These are phyloP conservation scores for Microctenopoma stevenorrisi DNA, from an alignment of 2,797 vertebrate genomes.

Conservation along the genomic window DNA sequence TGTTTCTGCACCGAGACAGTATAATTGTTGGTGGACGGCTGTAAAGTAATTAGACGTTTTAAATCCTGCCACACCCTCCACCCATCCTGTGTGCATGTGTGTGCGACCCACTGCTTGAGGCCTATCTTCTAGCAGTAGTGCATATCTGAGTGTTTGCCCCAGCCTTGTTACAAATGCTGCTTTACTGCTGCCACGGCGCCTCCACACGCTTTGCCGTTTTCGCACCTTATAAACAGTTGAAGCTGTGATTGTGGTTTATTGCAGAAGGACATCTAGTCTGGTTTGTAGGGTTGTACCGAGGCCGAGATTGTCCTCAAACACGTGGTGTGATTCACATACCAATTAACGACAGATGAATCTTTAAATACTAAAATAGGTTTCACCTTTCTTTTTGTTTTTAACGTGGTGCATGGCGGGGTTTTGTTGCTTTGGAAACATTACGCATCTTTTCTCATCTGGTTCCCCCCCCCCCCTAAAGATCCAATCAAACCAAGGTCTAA, in stretches of 20 bases:
- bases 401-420: not conserved
- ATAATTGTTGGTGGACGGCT: conserved; percentile 91
- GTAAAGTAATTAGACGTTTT: conserved; percentile 97
- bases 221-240: conserved; percentile 91
- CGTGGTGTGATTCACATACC: conserved; percentile 29
- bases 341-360: conserved; percentile 17
- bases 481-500: not conserved
- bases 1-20: conserved; percentile 86
- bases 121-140: conserved; percentile 30
- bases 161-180: conserved; percentile 38
- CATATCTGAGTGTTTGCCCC: conserved; percentile 41
- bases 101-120: not conserved
- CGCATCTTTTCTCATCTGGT: not conserved
- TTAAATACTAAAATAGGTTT: not conserved
- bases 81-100: conserved; percentile 12
- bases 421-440: not conserved
- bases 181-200: conserved; percentile 41
- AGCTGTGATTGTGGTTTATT: conserved; percentile 91
- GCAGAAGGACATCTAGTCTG: conserved; percentile 78
- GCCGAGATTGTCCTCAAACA: conserved; percentile 38
- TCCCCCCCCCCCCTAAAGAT: not conserved
- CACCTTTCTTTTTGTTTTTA: not conserved
- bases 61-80: conserved; percentile 53
- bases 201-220: conserved; percentile 54
- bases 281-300: conserved; percentile 56